Percentiles rank a stretch among this genome's conserved stretches.
Evolutionary conservation across 2,888 invertebrate genomes (phyloP).

Genomic region (Danaus chrysippus): DNA sequence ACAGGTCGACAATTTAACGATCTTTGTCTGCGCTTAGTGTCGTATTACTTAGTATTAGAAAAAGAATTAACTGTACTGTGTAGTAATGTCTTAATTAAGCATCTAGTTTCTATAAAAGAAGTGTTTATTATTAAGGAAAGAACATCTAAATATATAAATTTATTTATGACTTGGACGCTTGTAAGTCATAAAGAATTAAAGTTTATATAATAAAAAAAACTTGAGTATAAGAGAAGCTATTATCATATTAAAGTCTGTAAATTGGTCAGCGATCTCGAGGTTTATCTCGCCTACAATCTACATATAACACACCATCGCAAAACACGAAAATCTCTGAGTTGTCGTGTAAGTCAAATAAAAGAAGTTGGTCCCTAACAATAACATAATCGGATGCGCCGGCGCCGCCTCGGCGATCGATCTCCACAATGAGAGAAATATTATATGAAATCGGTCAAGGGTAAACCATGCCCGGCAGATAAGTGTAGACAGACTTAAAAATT

Average conservation of each 20-base stretch:
- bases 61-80: constrained; percentile 10
- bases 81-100: neutral
- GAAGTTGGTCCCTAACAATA: constrained; percentile 69
- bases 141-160: too few species aligned
- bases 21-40: constrained; percentile 45
- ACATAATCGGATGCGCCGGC: constrained; percentile 72
- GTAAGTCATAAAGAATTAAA: too few species aligned
- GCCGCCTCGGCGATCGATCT: constrained; percentile 63
- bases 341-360: constrained; percentile 72
- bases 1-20: constrained; percentile 63
- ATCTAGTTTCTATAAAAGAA: neutral
- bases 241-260: constrained; percentile 5
- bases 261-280: constrained; percentile 36
- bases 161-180: too few species aligned
- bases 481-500: neutral
- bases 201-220: neutral
- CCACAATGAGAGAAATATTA: constrained; percentile 56
- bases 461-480: constrained; percentile 12
- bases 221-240: neutral
- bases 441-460: constrained; percentile 42
- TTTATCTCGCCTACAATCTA: constrained; percentile 36
- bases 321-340: constrained; percentile 55
- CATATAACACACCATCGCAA: constrained; percentile 52
- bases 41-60: constrained; percentile 38
- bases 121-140: too few species aligned